These are phyloP conservation scores for Alentia gelatinosa DNA, from an alignment of 2,888 invertebrate genomes.

Conservation along the genomic window DNA sequence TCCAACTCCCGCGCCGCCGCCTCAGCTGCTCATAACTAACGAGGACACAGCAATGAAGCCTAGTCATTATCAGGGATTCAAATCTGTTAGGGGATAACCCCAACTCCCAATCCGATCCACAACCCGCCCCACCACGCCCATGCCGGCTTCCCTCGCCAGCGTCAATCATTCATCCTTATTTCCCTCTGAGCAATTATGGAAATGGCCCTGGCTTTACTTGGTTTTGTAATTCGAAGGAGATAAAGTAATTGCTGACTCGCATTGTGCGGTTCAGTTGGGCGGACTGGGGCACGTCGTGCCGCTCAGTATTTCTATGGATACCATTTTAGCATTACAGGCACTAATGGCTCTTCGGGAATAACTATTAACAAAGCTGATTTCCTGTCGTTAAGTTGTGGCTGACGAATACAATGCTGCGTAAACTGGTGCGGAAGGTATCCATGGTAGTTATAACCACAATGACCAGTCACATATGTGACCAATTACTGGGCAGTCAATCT, in stretches of 20 bases:
- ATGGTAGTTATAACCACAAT: too few relatives aligned
- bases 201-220: not conserved
- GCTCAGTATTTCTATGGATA: too few relatives aligned
- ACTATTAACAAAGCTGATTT: too few relatives aligned
- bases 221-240: not conserved
- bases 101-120: too few relatives aligned
- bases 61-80: not conserved
- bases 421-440: too few relatives aligned
- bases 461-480: too few relatives aligned
- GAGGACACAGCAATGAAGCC: not conserved
- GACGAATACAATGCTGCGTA: too few relatives aligned
- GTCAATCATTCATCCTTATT: not conserved
- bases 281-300: too few relatives aligned
- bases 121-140: not conserved
- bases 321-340: too few relatives aligned
- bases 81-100: not conserved
- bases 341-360: too few relatives aligned
- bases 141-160: not conserved
- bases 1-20: not conserved
- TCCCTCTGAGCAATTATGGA: not conserved
- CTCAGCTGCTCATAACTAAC: not conserved
- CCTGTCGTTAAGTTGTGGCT: too few relatives aligned
- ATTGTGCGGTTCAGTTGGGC: not conserved
- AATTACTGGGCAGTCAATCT: too few relatives aligned
- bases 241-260: not conserved